Evolutionary conservation across 2,888 invertebrate genomes (phyloP).

Genomic region (Bellardia pandia): DNA sequence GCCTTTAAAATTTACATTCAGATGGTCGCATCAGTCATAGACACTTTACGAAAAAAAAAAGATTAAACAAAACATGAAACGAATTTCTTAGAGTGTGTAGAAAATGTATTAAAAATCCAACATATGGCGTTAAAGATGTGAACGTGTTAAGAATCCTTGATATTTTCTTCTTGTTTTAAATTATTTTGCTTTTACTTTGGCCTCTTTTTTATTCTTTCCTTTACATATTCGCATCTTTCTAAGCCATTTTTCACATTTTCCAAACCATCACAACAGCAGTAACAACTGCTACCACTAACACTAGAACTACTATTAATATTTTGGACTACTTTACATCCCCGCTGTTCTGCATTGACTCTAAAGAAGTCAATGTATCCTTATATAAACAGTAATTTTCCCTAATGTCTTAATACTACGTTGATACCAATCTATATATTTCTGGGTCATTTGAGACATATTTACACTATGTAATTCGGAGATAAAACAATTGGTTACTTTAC

Average conservation of each 20-base stretch:
- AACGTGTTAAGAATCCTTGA: slow-evolving; percentile 82
- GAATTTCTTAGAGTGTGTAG: slow-evolving; percentile 63
- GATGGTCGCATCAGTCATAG: slow-evolving; percentile 36
- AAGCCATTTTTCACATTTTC: slow-evolving; percentile 56
- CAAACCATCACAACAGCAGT: slow-evolving; percentile 6
- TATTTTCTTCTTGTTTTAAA: slow-evolving; percentile 67
- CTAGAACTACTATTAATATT: neutral
- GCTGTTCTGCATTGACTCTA: too few species aligned
- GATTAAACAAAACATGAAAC: slow-evolving; percentile 20
- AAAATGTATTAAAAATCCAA: slow-evolving; percentile 82
- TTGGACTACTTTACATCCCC: slow-evolving; percentile 49
- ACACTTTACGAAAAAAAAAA: neutral
- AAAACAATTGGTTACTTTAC: too few species aligned
- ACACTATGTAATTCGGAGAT: too few species aligned
- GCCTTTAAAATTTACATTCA: neutral
- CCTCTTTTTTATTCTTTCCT: slow-evolving; percentile 27
- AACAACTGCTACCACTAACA: slow-evolving; percentile 28
- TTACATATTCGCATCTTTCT: slow-evolving; percentile 58
- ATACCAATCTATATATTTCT: too few species aligned
- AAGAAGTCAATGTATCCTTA: too few species aligned
- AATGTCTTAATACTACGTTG: too few species aligned
- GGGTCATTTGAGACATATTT: too few species aligned
- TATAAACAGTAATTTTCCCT: too few species aligned
- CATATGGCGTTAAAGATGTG: slow-evolving; percentile 84
- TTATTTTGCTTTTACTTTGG: slow-evolving; percentile 6